Evolutionary conservation across 2,888 invertebrate species (phyloP), one percentile per base, ranked within the genome.

Genomic region (Tenthredo distinguenda): DNA sequence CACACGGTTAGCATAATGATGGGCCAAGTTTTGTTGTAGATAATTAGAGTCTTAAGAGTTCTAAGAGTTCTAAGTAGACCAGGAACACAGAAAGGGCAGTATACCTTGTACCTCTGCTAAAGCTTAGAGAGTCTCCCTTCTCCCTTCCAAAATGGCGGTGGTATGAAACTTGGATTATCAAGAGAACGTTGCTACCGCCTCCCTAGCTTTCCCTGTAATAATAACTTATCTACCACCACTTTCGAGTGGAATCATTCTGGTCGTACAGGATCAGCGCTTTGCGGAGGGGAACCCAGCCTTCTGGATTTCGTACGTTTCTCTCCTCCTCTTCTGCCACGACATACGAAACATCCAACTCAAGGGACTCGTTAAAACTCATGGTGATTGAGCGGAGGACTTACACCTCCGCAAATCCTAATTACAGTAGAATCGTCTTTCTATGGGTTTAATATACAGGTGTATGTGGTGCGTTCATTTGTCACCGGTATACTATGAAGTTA

Each of bases 331-430:
- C 21, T n/a, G 5, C 31, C 37, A 21, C 50, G n/a, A 18, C 31
- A 26, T 37, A 81, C 79, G 79, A 37, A 40, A 79, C 37, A 37
- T 40, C 26, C 37, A 34, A 21, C 79, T 62, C 58, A 1, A 40
- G 79, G 40, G 62, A 79, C 58, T 81, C 81, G 21, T 81, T 58
- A 37, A 62, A 40, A 58, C 81, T 62, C 58, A 77, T 37, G 74
- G 43, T 74, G 81, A 58, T 62, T 40, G 81, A 81, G 58, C 77
- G 81, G 21, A 62, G 21, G 18, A 81, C 31, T 40, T 77, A 55
- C 77, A 77, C 31, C 62, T 62, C 68, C 71, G 55, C 68, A 83
- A 40, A 68, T 83, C 68, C 37, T 71, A 68, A 83, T 83, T 47
- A 47, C 40, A 21, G 50, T 55, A 47, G 62, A 40, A 62, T 62